Percentiles rank a stretch among this genome's conserved stretches.
These are phyloP conservation scores for Netelia fuscicornis DNA, from an alignment of 2,888 invertebrate species.

Conservation along the genomic window DNA sequence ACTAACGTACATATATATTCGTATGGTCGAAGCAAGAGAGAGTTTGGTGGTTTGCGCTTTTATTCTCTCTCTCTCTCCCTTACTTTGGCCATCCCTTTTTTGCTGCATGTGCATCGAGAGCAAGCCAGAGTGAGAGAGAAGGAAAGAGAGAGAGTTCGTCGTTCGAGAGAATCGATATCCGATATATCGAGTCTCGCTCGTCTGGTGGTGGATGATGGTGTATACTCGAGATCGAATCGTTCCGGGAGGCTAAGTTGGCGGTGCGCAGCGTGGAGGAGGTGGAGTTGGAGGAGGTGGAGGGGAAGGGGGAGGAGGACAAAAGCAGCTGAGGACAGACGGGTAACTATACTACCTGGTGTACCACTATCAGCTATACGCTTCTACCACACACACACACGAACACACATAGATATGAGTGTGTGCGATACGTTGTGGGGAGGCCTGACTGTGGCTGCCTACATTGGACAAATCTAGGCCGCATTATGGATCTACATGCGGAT, in stretches of 20 bases:
- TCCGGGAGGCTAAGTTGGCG: constrained; percentile 61
- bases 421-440: constrained; percentile 25
- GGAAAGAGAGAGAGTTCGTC: constrained; percentile 38
- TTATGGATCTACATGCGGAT: constrained; percentile 79
- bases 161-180: constrained; percentile 62
- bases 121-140: constrained; percentile 12
- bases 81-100: constrained; percentile 8
- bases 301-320: constrained; percentile 32
- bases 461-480: constrained; percentile 77
- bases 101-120: constrained; percentile 61
- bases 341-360: constrained; percentile 59
- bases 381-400: neutral
- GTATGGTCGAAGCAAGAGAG: constrained; percentile 1
- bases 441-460: constrained; percentile 39
- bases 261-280: constrained; percentile 25
- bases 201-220: constrained; percentile 42
- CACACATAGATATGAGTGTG: neutral
- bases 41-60: constrained; percentile 65
- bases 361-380: constrained; percentile 5
- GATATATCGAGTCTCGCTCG: constrained; percentile 60
- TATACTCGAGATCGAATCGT: constrained; percentile 60
- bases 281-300: constrained; percentile 20
- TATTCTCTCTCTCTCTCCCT: constrained; percentile 38
- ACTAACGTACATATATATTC: neutral
- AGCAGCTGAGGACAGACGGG: constrained; percentile 70